phyloP scores from a whole-genome alignment of 1,140 invertebrate genomes.

The Halesus radiatus region DNA sequence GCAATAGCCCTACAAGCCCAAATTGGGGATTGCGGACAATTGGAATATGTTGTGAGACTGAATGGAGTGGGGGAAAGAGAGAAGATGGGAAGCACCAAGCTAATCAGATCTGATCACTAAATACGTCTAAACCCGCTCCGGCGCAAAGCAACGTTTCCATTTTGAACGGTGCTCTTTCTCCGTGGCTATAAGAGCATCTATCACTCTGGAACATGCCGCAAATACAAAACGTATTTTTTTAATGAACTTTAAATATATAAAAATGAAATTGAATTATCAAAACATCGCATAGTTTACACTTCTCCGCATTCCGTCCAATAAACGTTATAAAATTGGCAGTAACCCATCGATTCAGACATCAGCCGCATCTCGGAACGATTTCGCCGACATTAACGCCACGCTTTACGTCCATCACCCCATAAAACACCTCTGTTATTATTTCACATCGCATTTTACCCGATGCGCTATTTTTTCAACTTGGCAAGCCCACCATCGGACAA shows the following conservation, averaged over 20 bases:
- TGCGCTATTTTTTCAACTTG: slow-evolving; percentile 27
- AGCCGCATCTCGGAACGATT: background rate
- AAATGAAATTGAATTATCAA: background rate
- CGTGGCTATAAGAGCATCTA: background rate
- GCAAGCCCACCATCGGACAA: slow-evolving; percentile 14
- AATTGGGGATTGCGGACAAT: no score
- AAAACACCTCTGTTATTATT: background rate
- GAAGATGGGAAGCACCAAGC: background rate
- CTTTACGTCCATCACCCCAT: background rate
- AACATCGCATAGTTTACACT: background rate
- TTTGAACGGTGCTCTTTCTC: background rate
- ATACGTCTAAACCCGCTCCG: background rate
- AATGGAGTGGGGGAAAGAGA: no score
- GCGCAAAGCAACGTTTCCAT: background rate
- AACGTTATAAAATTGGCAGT: slow-evolving; percentile 14
- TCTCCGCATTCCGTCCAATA: slow-evolving; percentile 8
- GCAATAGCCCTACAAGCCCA: no score
- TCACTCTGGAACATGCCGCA: no score
- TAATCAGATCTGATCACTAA: background rate
- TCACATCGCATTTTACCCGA: slow-evolving; percentile 11
- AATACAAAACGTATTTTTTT: no score
- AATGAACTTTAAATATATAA: no score
- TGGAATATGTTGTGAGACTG: no score
- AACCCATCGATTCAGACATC: slow-evolving; percentile 10
- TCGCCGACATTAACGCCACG: background rate